These are phyloP conservation scores for Ascaphus truei DNA, from an alignment of 2,113 vertebrate species.

Conservation along the genomic window DNA sequence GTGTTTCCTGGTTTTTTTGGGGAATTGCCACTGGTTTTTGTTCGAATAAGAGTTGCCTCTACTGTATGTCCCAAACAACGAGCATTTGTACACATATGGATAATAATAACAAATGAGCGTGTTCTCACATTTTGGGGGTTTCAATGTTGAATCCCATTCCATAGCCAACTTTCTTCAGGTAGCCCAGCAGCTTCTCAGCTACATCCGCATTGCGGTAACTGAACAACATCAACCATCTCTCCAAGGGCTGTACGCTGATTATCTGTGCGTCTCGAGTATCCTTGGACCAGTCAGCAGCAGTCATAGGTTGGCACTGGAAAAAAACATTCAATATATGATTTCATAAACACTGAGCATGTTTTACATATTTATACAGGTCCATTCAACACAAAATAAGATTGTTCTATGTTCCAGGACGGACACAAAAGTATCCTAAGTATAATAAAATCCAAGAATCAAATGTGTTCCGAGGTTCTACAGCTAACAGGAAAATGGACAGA, in stretches of 20 bases:
- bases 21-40: too few species aligned
- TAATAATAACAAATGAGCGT: too few species aligned
- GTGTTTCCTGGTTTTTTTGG: too few species aligned
- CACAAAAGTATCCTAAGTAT: too few species aligned
- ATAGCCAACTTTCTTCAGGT: slow-evolving; percentile 43
- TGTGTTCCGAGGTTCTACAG: too few species aligned
- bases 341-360: not conserved
- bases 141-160: slow-evolving; percentile 42
- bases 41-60: too few species aligned
- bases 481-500: too few species aligned
- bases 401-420: too few species aligned
- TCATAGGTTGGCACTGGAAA: slow-evolving; percentile 45
- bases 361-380: too few species aligned
- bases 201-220: slow-evolving; percentile 31
- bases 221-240: slow-evolving; percentile 44
- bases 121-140: slow-evolving; percentile 46
- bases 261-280: slow-evolving; percentile 43
- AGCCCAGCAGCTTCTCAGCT: slow-evolving; percentile 39
- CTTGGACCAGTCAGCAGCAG: slow-evolving; percentile 51
- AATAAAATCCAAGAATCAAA: too few species aligned
- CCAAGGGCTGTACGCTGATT: slow-evolving; percentile 37
- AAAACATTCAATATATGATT: not conserved
- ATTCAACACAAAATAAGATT: too few species aligned
- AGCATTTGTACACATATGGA: not conserved
- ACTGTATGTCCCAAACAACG: too few species aligned